Evolutionary conservation across 2,888 invertebrate genomes (phyloP), one percentile per base, ranked within the genome.

Genomic region (Asteroscopus sphinx): DNA sequence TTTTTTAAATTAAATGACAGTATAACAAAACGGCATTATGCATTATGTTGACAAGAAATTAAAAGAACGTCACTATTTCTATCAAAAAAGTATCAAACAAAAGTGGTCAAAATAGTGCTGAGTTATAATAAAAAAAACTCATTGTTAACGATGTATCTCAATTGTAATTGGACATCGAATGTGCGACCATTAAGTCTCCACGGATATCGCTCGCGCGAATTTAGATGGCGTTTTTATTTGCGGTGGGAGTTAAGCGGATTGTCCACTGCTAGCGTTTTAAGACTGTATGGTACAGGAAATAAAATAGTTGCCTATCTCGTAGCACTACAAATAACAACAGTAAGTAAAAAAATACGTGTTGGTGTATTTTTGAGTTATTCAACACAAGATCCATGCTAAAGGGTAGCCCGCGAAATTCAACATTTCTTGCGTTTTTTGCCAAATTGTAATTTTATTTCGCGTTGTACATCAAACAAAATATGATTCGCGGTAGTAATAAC

Each of bases 191-290:
- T 88, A 85, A 82, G 76, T 76, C 65, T 68, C 64, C 33, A 46
- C 53, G 26, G 59, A 67, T 61, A 75, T 53, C 57, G 58, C 54
- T 54, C 68, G 59, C 68, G 66, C 75, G 78, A 81, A 87, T 88
- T 86, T 82, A 87, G 80, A 83, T 81, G 76, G 73, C 72, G 63
- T 82, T 87, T 87, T 88, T 87, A 86, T 88, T 83, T 80, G 80
- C 67, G 73, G 72, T 57, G 65, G 66, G 69, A 72, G 35, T 58
- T 13, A 25, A 58, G 35, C 41, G 41, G 13, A 60, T 60, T 60
- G 60, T 41, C 32, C 71, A 48, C 16, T 55, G 52, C 54, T 53
- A 37, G 44, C 36, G 39, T 40, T 62, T 65, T 57, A 32, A 47
- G 26, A 41, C n/a, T 30, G 6, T 11, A 13, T 26, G 3, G 21